phyloP scores from a whole-genome alignment of 2,888 invertebrate species.

The Ernsta delagoae region DNA sequence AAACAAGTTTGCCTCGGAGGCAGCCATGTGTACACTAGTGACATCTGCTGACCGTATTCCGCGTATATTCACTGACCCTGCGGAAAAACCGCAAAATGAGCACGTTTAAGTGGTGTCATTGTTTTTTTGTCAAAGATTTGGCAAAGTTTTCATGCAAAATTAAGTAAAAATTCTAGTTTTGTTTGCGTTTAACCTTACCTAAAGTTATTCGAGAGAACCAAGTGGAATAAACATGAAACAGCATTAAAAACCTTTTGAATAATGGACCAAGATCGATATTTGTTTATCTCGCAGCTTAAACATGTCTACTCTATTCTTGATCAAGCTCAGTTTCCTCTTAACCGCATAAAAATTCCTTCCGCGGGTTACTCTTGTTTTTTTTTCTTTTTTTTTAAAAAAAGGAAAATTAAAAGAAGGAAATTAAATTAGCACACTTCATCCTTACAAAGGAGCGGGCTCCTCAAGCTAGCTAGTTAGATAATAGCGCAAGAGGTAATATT shows the following conservation, averaged over 20 bases:
- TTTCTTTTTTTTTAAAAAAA: not conserved
- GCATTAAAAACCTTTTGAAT: no score
- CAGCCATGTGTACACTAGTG: slow-evolving; percentile 1
- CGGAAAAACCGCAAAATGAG: not conserved
- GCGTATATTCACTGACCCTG: not conserved
- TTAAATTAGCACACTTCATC: slow-evolving; percentile 23
- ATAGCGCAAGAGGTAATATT: slow-evolving; percentile 29
- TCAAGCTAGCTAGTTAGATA: slow-evolving; percentile 15
- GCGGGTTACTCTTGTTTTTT: not conserved
- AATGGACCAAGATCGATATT: no score
- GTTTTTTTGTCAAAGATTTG: no score
- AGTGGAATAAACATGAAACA: no score
- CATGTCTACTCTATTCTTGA: not conserved
- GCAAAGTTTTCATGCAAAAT: no score
- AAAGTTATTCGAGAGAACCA: no score
- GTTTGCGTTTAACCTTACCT: no score
- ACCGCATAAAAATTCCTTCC: not conserved
- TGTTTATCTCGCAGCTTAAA: no score
- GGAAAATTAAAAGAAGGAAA: slow-evolving; percentile 7
- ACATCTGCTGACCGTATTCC: slow-evolving; percentile 6
- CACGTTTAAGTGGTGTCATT: no score
- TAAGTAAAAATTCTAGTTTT: no score
- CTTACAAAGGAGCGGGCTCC: slow-evolving; percentile 11
- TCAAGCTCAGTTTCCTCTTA: not conserved
- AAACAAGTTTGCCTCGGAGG: not conserved